A percentile compares a stretch with the other conserved stretches of the same genome.
phyloP scores from a whole-genome alignment of 2,113 vertebrate genomes.

The Excalfactoria chinensis region DNA sequence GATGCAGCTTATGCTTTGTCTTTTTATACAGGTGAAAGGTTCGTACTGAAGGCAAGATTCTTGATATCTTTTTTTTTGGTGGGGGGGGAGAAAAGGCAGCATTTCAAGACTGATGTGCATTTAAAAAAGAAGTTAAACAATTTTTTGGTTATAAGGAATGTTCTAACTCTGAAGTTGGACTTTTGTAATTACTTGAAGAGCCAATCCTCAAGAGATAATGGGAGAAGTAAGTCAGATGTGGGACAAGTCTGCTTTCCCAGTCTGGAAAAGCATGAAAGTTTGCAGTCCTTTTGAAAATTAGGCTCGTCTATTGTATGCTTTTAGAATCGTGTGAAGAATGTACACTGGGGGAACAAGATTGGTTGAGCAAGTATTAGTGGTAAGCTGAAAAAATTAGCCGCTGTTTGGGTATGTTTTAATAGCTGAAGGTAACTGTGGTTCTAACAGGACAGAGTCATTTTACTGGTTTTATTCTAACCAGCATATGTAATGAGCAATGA shows the following conservation, averaged over 20 bases:
- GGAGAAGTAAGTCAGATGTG: background rate
- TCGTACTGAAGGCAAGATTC: background rate
- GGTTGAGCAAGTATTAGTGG: background rate
- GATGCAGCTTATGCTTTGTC: background rate
- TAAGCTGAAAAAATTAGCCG: background rate
- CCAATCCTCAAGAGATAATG: background rate
- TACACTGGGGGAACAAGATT: background rate
- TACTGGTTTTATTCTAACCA: background rate
- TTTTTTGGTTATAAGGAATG: background rate
- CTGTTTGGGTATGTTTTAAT: background rate
- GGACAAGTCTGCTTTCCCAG: background rate
- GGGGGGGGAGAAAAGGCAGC: background rate
- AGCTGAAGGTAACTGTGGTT: background rate
- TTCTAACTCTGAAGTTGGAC: background rate
- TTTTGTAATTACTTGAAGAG: background rate
- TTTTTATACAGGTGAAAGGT: background rate
- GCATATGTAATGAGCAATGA: background rate
- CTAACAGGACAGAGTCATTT: conserved; percentile 12
- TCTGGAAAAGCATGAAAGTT: background rate
- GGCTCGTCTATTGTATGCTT: background rate
- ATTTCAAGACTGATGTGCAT: background rate
- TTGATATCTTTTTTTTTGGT: background rate
- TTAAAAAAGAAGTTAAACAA: background rate
- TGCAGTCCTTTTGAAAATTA: background rate
- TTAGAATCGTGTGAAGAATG: background rate